Percentiles rank a stretch among this genome's conserved stretches.
Conservation (phyloP, 2,888 invertebrate species). For the Unio delphinus region DNA sequence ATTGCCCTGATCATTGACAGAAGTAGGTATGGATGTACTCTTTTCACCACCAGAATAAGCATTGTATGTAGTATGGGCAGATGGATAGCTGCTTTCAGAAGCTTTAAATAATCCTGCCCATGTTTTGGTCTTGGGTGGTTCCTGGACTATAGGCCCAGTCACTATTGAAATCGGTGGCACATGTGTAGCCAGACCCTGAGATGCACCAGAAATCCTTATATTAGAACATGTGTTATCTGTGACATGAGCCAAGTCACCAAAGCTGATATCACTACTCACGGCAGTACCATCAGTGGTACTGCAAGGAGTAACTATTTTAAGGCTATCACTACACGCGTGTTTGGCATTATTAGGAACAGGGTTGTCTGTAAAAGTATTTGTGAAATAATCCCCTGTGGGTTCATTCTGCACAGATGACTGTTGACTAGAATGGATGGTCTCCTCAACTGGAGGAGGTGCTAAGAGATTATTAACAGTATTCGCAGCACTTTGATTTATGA, state of each 20-base stretch:
- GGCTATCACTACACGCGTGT: neutral
- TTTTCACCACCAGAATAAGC: slow-evolving; percentile 8
- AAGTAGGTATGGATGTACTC: slow-evolving; percentile 7
- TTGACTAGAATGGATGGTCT: too few species aligned
- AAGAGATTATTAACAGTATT: neutral
- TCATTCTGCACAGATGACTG: neutral
- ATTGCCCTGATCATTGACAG: slow-evolving; percentile 7
- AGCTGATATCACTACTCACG: neutral
- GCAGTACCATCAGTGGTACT: too few species aligned
- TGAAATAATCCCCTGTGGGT: neutral
- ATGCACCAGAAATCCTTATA: neutral
- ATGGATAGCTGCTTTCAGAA: slow-evolving; percentile 10
- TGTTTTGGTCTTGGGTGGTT: slow-evolving; percentile 27
- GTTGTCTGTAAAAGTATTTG: neutral
- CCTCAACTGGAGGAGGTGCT: too few species aligned
- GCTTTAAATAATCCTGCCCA: slow-evolving; percentile 55
- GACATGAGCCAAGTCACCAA: neutral
- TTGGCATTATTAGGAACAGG: neutral
- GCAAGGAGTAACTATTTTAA: neutral
- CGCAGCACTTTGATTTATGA: neutral
- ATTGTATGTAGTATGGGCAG: slow-evolving; percentile 10
- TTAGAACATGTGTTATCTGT: neutral
- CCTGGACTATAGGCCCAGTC: slow-evolving; percentile 2
- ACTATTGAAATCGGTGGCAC: neutral
- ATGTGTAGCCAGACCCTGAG: slow-evolving; percentile 1